Evolutionary conservation across 2,113 vertebrate genomes (phyloP).

Genomic region (Ciconia boyciana): DNA sequence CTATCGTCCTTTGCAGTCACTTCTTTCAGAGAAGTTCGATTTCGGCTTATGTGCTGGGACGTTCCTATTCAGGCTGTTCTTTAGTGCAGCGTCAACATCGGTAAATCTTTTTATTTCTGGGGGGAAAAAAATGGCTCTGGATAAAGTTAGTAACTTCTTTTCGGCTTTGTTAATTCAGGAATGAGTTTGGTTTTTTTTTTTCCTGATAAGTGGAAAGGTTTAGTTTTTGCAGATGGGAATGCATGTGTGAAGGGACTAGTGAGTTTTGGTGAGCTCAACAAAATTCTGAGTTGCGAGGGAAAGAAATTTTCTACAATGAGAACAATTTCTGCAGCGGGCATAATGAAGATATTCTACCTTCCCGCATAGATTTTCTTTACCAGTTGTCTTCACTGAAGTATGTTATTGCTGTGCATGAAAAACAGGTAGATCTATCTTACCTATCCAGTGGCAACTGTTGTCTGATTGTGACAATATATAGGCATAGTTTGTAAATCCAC

Average conservation of each 20-base stretch:
- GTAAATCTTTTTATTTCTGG: background rate
- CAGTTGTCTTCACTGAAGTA: background rate
- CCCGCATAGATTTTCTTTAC: rapidly evolving
- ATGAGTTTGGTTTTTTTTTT: background rate
- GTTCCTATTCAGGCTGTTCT: background rate
- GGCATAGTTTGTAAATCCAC: background rate
- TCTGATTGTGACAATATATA: background rate
- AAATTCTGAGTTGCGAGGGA: background rate
- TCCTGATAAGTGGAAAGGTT: background rate
- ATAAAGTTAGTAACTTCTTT: background rate
- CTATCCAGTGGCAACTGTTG: background rate
- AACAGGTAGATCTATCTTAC: background rate
- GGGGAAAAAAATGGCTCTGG: background rate
- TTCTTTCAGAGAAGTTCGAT: background rate
- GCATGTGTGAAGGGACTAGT: background rate
- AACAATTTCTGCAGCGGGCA: background rate
- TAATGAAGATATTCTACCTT: background rate
- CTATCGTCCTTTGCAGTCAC: rapidly evolving
- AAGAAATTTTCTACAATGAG: rapidly evolving
- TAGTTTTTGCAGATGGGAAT: background rate
- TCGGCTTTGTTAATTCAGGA: background rate
- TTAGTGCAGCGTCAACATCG: rapidly evolving
- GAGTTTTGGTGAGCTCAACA: background rate
- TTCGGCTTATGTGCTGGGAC: background rate
- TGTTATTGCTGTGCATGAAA: background rate